Conservation (phyloP, 2,113 vertebrate genomes). For the Todiramphus chloris region DNA sequence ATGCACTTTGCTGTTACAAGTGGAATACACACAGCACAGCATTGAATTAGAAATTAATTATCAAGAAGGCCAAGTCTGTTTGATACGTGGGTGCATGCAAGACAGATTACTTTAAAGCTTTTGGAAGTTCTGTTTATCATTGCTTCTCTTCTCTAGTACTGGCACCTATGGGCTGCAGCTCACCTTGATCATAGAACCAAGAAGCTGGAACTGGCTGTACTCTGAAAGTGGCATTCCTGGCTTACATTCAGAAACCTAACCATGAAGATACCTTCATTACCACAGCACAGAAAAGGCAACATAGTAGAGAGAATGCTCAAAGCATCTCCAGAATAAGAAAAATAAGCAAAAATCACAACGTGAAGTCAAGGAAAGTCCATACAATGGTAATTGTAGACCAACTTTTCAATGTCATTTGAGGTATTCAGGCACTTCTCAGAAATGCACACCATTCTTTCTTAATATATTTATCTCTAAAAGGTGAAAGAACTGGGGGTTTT, state of each 20-base stretch:
- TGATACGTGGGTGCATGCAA: not conserved
- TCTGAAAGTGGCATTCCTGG: not conserved
- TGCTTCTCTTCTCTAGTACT: not conserved
- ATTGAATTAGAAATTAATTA: not conserved
- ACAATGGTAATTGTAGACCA: not conserved
- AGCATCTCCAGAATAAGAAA: not conserved
- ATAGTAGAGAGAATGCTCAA: not conserved
- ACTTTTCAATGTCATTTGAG: not conserved
- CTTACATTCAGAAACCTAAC: not conserved
- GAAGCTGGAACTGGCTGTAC: not conserved
- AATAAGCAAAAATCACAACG: not conserved
- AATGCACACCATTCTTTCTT: not conserved
- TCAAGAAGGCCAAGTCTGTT: not conserved
- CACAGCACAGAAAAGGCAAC: not conserved
- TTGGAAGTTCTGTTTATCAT: not conserved
- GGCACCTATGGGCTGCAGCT: not conserved
- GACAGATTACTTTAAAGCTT: not conserved
- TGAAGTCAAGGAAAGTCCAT: not conserved
- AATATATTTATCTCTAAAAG: not conserved
- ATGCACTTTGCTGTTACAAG: not conserved
- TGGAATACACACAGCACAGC: not conserved
- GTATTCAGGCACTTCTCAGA: not conserved
- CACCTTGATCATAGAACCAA: rapidly evolving
- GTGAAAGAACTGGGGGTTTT: no score
- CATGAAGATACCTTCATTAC: not conserved